phyloP scores from a whole-genome alignment of 2,888 invertebrate species.

The Aradus depressus region DNA sequence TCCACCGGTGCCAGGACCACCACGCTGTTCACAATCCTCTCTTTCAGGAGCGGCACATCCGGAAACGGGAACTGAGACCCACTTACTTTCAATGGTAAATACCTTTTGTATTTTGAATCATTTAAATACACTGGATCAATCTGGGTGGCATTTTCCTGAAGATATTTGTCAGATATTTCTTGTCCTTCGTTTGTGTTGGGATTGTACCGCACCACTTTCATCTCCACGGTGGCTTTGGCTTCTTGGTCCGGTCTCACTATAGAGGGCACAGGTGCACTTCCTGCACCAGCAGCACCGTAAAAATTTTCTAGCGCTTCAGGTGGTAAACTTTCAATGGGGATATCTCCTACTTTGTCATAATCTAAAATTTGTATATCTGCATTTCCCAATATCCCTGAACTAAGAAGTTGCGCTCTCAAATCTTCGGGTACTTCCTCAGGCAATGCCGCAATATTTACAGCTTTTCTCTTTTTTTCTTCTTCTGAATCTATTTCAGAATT shows the following conservation, averaged over 20 bases:
- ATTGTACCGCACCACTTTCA: slow-evolving; percentile 76
- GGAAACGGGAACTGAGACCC: slow-evolving; percentile 77
- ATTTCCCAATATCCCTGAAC: slow-evolving; percentile 75
- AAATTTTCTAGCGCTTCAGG: slow-evolving; percentile 79
- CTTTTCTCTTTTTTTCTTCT: slow-evolving; percentile 40
- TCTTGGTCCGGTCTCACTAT: slow-evolving; percentile 49
- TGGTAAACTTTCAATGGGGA: slow-evolving; percentile 67
- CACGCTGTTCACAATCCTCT: slow-evolving; percentile 69
- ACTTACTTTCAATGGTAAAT: slow-evolving; percentile 71
- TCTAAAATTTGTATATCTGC: slow-evolving; percentile 79
- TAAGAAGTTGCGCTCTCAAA: slow-evolving; percentile 64
- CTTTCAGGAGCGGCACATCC: slow-evolving; percentile 59
- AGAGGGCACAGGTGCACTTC: slow-evolving; percentile 59
- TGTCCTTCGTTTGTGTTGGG: slow-evolving; percentile 61
- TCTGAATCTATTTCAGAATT: slow-evolving; percentile 36
- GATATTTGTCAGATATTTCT: slow-evolving; percentile 57
- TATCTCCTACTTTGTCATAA: slow-evolving; percentile 79
- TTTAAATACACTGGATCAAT: slow-evolving; percentile 63
- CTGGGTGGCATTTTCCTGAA: slow-evolving; percentile 59
- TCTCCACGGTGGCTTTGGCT: slow-evolving; percentile 38
- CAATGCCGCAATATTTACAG: slow-evolving; percentile 43
- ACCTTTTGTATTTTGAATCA: slow-evolving; percentile 62
- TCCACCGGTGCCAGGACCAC: slow-evolving; percentile 75
- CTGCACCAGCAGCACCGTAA: slow-evolving; percentile 65
- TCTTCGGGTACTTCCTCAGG: slow-evolving; percentile 82